Base-by-base conservation (phyloP, 1,140 invertebrate species). In the Cherax quadricarinatus region DNA sequence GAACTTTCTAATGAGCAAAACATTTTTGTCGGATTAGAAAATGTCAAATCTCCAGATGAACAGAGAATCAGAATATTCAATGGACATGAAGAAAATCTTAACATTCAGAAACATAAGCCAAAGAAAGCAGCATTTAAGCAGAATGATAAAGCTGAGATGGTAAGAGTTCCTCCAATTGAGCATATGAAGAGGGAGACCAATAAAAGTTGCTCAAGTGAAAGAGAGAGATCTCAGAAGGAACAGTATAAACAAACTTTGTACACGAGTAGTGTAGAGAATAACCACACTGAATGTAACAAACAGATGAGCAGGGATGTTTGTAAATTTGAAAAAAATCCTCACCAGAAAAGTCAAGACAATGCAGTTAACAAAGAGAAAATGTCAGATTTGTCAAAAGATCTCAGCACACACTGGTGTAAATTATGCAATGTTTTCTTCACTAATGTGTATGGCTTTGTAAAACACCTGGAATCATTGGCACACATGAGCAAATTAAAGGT, bases 361-460 rank as follows among this genome's bases (percentile, higher is more conserved):
- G 18, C n/a, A 1, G 53, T 62, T 3, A 24, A n/a, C 48, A 41
- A 51, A 18, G 16, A 16, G 16, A 48, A 62, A 41, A 85, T 85
- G 57, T 49, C 41, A 41, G 30, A 62, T 48, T 48, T 30, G n/a
- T 73, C 83, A 21, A 85, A 85, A 62, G 62, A 84, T 41, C 1
- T 84, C 53, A 85, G 62, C 83, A 85, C 83, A 57, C 24, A 70
- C 12, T 85, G 83, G 83, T 85, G 83, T 18, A 41, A 70, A 24
- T 30, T 57, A 41, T 85, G 83, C 48, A 85, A 85, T n/a, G 60
- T 85, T 24, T 85, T 85, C 48, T 66, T 85, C 18, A 70, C 30
- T 16, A 30, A 66, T 66, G 49, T 85, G 16, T 49, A 12, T 41
- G 60, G 83, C 3, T 85, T 66, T 66, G 24, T 85, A 30, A 85